A percentile compares a stretch with the other conserved stretches of the same genome.
Conservation (phyloP, 2,888 invertebrate species). For the Parnassius mnemosyne region DNA sequence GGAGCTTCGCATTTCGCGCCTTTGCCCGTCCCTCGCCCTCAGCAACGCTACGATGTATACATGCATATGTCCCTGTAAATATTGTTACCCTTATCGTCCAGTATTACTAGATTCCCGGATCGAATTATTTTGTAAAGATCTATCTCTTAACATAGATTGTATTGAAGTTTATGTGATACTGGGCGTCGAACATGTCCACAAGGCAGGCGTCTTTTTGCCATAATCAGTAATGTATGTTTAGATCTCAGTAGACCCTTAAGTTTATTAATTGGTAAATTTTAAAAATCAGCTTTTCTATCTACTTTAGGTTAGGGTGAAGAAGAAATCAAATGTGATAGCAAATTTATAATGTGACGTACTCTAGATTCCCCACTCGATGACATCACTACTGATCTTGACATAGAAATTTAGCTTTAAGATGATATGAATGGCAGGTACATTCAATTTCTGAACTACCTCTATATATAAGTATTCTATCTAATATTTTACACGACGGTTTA, state of each 20-base stretch:
- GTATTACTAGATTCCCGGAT: conserved; percentile 35
- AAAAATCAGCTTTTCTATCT: conserved; percentile 32
- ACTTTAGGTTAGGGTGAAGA: conserved; percentile 28
- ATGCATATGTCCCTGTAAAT: conserved; percentile 55
- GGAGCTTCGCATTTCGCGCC: conserved; percentile 34
- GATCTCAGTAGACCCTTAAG: conserved; percentile 73
- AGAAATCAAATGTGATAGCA: conserved; percentile 49
- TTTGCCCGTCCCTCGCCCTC: conserved; percentile 33
- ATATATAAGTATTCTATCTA: conserved; percentile 42
- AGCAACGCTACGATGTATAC: conserved; percentile 44
- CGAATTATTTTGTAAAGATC: conserved; percentile 25
- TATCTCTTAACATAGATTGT: conserved; percentile 25
- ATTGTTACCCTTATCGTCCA: conserved; percentile 40
- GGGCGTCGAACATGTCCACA: conserved; percentile 26
- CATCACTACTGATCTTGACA: conserved; percentile 26
- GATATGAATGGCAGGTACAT: conserved; percentile 42
- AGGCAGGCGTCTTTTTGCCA: conserved; percentile 50
- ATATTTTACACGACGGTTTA: conserved; percentile 23
- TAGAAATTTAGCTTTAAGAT: conserved; percentile 30
- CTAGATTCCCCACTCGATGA: conserved; percentile 18
- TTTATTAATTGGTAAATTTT: conserved; percentile 42
- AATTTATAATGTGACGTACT: conserved; percentile 36
- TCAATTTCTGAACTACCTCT: conserved; percentile 51
- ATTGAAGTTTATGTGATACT: conserved; percentile 31
- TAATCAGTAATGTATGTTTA: conserved; percentile 57